Evolutionary conservation across 2,113 vertebrate species (phyloP), one percentile per base, ranked within the genome.

Genomic region (Odontesthes bonariensis): DNA sequence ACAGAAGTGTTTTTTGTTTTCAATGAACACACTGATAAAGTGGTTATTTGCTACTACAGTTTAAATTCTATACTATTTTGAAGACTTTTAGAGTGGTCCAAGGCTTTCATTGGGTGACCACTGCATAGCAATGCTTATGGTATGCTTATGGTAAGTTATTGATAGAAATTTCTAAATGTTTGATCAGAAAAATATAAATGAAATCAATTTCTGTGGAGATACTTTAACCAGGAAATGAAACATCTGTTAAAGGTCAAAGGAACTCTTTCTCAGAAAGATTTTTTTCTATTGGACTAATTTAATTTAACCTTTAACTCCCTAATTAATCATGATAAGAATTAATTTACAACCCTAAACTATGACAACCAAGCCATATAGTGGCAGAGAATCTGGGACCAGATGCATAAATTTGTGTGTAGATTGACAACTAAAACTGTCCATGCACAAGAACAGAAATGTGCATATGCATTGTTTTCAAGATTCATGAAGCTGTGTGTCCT

Each of bases 241-340:
- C 62, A 82, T 77, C 44, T 66, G 71, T 44, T 55, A 57, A 80
- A 84, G 64, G 73, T 74, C 81, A 70, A 27, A 70, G 5, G 61
- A 79, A 52, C 22, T 5, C 51, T 65, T 68, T 52, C 69, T 35
- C 62, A 71, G 27, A 57, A 82, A 55, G 32, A 44, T 46, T 53
- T 63, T 69, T 76, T 79, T 64, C 61, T 70, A 59, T 72, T 72
- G 22, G 57, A 57, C 75, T 74, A 40, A 73, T 73, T 60, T 8
- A 73, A 63, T 54, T 19, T 59, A 81, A 73, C 80, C 77, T 86
- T 82, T 75, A 59, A 44, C 52, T 59, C 32, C 35, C 17, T 47
- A 54, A 81, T 81, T 83, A 77, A 66, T 73, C 69, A 72, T 54
- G 19, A 71, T 71, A 63, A 19, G n/a, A 69, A 52, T 23, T 20